Percentiles rank a stretch among this genome's conserved stretches.
These are phyloP conservation scores for Palythoa heliodiscus DNA, from an alignment of 92 coral and sea anemone genomes.

Conservation along the genomic window DNA sequence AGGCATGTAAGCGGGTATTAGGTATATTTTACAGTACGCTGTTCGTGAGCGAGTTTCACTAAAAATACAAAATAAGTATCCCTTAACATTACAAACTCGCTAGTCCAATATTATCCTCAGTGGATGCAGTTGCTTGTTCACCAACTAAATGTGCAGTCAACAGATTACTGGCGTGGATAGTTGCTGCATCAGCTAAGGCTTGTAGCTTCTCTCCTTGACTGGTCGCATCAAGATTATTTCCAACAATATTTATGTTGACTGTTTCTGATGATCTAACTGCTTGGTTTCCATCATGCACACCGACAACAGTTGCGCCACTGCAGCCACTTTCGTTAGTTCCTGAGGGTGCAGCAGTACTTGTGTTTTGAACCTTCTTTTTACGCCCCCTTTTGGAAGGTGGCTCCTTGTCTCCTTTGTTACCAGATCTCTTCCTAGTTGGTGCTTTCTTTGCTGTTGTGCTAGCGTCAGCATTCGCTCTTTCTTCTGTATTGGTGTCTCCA, in stretches of 20 bases:
- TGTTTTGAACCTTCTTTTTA: neutral
- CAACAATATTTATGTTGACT: neutral
- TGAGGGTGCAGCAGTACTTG: neutral
- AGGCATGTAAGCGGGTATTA: too few species aligned
- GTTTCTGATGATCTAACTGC: neutral
- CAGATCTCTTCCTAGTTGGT: neutral
- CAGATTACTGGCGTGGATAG: neutral
- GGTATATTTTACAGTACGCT: too few species aligned
- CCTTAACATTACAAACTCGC: neutral
- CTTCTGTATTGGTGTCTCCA: neutral
- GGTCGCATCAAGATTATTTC: neutral
- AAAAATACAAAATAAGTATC: too few species aligned
- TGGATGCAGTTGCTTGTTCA: neutral
- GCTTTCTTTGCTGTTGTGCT: neutral
- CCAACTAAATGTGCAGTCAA: neutral
- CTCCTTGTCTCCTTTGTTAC: neutral
- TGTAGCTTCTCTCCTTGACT: slow-evolving; percentile 15
- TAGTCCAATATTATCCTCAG: neutral
- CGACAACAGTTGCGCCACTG: neutral
- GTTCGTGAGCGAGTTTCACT: too few species aligned
- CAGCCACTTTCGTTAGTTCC: neutral
- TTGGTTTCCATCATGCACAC: neutral
- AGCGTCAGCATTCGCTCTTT: neutral
- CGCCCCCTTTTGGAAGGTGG: slow-evolving; percentile 3
- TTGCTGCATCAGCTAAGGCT: slow-evolving; percentile 26